These are phyloP conservation scores for Myopa testacea DNA, from an alignment of 2,888 invertebrate genomes.

Conservation along the genomic window DNA sequence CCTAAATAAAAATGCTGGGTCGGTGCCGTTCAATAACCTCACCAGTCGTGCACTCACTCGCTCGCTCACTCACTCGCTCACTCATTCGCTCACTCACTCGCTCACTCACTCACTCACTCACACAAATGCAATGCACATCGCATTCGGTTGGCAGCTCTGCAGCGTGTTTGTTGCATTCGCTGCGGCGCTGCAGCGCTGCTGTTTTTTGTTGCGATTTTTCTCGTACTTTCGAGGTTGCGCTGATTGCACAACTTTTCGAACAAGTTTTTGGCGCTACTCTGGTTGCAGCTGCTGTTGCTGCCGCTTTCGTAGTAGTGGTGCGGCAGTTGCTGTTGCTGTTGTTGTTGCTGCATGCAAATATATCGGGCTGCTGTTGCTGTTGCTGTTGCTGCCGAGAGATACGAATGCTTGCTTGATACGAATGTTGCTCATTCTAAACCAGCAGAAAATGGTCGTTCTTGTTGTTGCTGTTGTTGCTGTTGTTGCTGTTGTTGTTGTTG, in stretches of 20 bases:
- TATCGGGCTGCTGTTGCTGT: slow-evolving; percentile 30
- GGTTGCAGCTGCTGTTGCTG: not conserved
- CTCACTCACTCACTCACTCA: slow-evolving; percentile 29
- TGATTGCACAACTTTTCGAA: slow-evolving; percentile 33
- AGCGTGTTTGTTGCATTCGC: not conserved
- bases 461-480: slow-evolving; percentile 5
- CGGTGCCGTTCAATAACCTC: slow-evolving; percentile 65
- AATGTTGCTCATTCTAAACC: slow-evolving; percentile 15
- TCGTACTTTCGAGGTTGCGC: slow-evolving; percentile 38
- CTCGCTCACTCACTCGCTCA: slow-evolving; percentile 32
- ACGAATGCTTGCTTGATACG: too few species aligned
- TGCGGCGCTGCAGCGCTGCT: slow-evolving; percentile 2
- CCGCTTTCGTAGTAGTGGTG: not conserved
- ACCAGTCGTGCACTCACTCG: slow-evolving; percentile 29
- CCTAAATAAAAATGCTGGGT: slow-evolving; percentile 55
- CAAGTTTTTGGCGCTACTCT: slow-evolving; percentile 15
- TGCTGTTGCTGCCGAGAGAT: slow-evolving; percentile 12
- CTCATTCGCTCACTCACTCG: slow-evolving; percentile 35
- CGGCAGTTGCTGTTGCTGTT: not conserved
- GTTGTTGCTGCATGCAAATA: not conserved
- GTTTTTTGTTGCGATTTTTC: slow-evolving; percentile 4
- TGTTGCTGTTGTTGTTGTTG: slow-evolving; percentile 29
- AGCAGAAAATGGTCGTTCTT: slow-evolving; percentile 3
- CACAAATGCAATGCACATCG: not conserved
- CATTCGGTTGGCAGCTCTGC: not conserved